Evolutionary conservation across 2,113 vertebrate species (phyloP), one percentile per base, ranked within the genome.

Genomic region (Callipepla californica): DNA sequence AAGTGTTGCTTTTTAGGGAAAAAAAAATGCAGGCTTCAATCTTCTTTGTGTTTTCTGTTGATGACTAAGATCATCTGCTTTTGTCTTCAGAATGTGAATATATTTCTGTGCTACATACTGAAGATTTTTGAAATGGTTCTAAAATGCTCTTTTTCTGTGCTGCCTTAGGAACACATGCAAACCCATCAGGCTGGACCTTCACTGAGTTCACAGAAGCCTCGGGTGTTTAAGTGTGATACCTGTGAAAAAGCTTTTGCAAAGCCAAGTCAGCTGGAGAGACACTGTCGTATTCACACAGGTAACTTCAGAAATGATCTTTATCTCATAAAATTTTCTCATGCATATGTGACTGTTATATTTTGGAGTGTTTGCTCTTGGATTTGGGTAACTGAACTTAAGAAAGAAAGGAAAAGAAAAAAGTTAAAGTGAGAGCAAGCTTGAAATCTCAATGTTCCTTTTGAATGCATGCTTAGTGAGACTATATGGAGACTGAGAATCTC

Each of bases 251-350:
- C 99, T 9, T 99, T 99, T 1, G 98, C 99, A 78, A 99, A 99
- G 74, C 99, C 99, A 28, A 99, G 99, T 97, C 99, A 99, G 95
- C 98, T 99, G 95, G 99, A 99, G 97, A 98, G 99, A 74, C 99
- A 99, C 80, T 98, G 99, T 95, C 98, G 99, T 55, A 99, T 99
- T 66, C 99, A 99, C 94, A 99, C 99, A 98, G 99, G 99, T 99
- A 96, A 94, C 13, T 11, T 19, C 36, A 59, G 62, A 78, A 78
- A 65, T 45, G 18, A 32, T 20, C 88, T 67, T 68, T 32, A 7
- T 66, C 34, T 85, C 5, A 2, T 19, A 18, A 12, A 7, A 18
- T 84, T 80, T 90, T 69, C 25, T 82, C 18, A 7, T 9, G 3
- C 47, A 6, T 68, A n/a, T 36, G 3, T 38, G 6, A 6, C 1